Percentiles rank a stretch among this genome's conserved stretches.
Evolutionary conservation across 2,888 invertebrate genomes (phyloP).

Genomic region (Drosophila pseudotalamancana): DNA sequence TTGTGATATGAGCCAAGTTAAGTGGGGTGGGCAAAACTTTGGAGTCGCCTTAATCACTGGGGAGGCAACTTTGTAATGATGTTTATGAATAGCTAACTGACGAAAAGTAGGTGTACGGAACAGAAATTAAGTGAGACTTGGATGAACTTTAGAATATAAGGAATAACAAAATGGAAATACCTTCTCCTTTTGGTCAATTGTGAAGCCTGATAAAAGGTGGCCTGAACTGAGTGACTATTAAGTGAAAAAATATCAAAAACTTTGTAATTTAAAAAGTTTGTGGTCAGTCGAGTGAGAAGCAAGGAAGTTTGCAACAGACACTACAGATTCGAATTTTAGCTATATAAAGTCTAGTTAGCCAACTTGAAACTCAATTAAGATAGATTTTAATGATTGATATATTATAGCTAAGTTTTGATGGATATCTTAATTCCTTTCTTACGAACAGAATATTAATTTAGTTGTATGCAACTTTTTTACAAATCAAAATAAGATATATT

Average conservation of each 20-base stretch:
- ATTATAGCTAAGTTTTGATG: too few relatives aligned
- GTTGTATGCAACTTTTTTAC: too few relatives aligned
- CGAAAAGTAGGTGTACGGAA: constrained; percentile 25
- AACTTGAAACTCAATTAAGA: too few relatives aligned
- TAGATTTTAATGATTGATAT: too few relatives aligned
- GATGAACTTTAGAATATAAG: constrained; percentile 26
- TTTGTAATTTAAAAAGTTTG: constrained; percentile 12
- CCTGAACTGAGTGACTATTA: background rate
- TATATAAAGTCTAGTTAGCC: too few relatives aligned
- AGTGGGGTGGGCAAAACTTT: constrained; percentile 50
- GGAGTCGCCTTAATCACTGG: constrained; percentile 58
- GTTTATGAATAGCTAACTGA: constrained; percentile 56
- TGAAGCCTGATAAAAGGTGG: constrained; percentile 2
- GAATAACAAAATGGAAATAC: constrained; percentile 5
- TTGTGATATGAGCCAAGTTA: constrained; percentile 60
- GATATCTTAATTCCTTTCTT: too few relatives aligned
- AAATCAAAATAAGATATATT: too few relatives aligned
- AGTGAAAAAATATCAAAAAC: background rate
- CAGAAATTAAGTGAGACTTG: constrained; percentile 30
- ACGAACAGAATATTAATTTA: too few relatives aligned
- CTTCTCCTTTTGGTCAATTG: constrained; percentile 17
- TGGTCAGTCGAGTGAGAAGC: background rate
- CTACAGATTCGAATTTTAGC: too few relatives aligned
- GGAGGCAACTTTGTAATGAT: constrained; percentile 68
- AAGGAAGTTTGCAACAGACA: background rate